Evolutionary conservation across 2,113 vertebrate species (phyloP).

Genomic region (Ginglymostoma cirratum): DNA sequence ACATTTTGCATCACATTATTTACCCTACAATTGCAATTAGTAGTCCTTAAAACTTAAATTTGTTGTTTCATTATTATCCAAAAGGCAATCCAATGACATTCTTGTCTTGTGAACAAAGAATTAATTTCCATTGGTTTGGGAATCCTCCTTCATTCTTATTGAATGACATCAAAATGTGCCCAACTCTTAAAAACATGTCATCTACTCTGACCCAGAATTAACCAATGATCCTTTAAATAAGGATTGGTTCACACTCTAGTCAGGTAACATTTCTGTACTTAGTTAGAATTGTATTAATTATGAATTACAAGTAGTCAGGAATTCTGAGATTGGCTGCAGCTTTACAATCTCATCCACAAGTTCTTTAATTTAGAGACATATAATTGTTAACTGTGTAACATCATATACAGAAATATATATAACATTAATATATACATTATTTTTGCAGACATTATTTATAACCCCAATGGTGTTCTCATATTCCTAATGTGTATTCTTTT

Average conservation of each 20-base stretch:
- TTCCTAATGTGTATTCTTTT: background rate
- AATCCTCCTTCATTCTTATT: background rate
- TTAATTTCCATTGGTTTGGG: background rate
- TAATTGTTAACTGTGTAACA: background rate
- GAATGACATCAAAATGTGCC: background rate
- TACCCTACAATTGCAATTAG: background rate
- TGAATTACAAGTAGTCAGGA: background rate
- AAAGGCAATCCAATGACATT: background rate
- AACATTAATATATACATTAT: too few species aligned
- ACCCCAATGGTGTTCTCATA: background rate
- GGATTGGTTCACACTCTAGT: background rate
- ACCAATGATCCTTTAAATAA: background rate
- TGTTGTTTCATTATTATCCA: background rate
- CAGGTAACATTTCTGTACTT: background rate
- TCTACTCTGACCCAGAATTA: background rate
- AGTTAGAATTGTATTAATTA: background rate
- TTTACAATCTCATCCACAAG: background rate
- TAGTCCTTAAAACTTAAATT: background rate
- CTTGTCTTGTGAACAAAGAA: background rate
- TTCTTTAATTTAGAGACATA: background rate
- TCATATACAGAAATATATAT: background rate
- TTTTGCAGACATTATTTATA: background rate
- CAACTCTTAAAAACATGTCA: background rate
- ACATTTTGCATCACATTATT: background rate
- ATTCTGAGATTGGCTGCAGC: background rate